Evolutionary conservation across 2,113 vertebrate genomes (phyloP), one percentile per base, ranked within the genome.

Genomic region (Gracilinanus agilis): DNA sequence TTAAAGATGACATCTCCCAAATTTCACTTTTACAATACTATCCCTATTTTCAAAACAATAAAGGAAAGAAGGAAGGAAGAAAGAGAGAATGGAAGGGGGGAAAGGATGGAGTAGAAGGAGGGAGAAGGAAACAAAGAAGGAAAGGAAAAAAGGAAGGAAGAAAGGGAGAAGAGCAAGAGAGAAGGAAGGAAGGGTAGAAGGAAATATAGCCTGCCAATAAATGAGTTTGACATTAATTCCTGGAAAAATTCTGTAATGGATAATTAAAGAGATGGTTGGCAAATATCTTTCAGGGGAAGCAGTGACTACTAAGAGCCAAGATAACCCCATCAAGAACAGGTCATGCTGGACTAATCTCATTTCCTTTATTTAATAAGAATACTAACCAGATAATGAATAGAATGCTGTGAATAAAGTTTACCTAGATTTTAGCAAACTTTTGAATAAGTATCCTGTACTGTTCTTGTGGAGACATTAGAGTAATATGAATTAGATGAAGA

Each of bases 21-120:
- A n/a, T n/a, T n/a, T n/a, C n/a, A n/a, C n/a, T n/a, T n/a, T n/a
- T n/a, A n/a, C n/a, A n/a, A n/a, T n/a, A n/a, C 34, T 67, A 29
- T 16, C 29, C 12, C 29, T 34, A 67, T n/a, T 67, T 67, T 67
- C 29, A n/a, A 27, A 27, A 27, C 29, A n/a, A 27, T 27, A 27
- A 67, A 12, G 27, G 58, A n/a, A 75, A 4, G 3, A 67, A 67
- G 2, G 29, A 67, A 34, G 9, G 11, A 24, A 55, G 23, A 8
- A 24, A 27, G 27, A 0, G 25, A 29, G 10, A 2, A 25, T 1
- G 27, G 25, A 10, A 58, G 9, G 2, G 9, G 25, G 24, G 8
- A 27, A 24, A 58, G 8, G 25, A 10, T 2, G 10, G 24, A 25
- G 8, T 5, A 2, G 8, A 27, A 2, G 8, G 9, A 10, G 1